phyloP scores from a whole-genome alignment of 2,113 vertebrate species.

The Opisthocomus hoazin region DNA sequence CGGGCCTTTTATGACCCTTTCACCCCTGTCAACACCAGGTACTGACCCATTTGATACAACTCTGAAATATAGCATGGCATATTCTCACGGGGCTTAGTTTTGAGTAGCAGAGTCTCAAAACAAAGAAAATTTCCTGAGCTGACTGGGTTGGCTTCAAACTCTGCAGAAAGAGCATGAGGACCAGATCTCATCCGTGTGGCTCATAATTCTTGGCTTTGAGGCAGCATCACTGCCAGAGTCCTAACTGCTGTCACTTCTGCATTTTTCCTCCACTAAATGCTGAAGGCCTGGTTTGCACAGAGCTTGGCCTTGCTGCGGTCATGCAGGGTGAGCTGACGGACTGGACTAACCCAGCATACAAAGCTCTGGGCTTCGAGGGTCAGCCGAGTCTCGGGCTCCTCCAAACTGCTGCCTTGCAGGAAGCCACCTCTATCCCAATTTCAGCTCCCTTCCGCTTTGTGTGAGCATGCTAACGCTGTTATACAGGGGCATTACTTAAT shows the following conservation, averaged over 20 bases:
- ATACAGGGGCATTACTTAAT: neutral
- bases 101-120: neutral
- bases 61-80: neutral
- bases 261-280: neutral
- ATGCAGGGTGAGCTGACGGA: neutral
- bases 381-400: neutral
- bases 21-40: conserved; percentile 90
- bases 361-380: neutral
- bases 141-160: neutral
- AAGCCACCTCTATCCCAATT: neutral
- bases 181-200: neutral
- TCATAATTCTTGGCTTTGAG: neutral
- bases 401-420: neutral
- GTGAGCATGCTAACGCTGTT: neutral
- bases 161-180: neutral
- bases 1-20: conserved; percentile 85
- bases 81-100: neutral
- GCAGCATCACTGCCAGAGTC: neutral
- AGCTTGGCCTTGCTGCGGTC: neutral
- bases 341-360: neutral
- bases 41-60: neutral
- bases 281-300: neutral
- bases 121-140: neutral
- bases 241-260: neutral
- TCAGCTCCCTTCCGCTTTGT: neutral